These are phyloP conservation scores for Archips crataeganus DNA, from an alignment of 2,888 invertebrate species.

Conservation along the genomic window DNA sequence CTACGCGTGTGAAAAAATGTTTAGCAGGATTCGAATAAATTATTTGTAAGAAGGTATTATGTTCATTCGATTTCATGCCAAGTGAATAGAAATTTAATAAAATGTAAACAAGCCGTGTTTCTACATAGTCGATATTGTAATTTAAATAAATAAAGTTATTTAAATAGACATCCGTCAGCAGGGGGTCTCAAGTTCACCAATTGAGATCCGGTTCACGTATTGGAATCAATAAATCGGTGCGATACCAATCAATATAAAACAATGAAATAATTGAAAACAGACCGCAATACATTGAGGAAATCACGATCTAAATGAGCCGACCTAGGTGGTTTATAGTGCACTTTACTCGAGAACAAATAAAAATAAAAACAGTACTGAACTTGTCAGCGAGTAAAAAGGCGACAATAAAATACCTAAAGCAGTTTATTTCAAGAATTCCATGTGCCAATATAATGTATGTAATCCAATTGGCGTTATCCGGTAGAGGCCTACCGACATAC, in stretches of 20 bases:
- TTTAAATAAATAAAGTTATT: slow-evolving; percentile 26
- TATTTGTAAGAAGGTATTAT: slow-evolving; percentile 57
- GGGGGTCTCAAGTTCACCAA: background rate
- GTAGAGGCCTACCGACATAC: slow-evolving; percentile 20
- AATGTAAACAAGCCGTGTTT: slow-evolving; percentile 1
- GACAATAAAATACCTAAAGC: slow-evolving; percentile 33
- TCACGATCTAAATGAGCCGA: background rate
- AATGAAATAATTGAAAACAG: slow-evolving; percentile 1
- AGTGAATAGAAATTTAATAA: slow-evolving; percentile 65
- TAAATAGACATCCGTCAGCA: slow-evolving; percentile 13
- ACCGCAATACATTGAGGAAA: slow-evolving; percentile 1
- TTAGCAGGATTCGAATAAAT: slow-evolving; percentile 38
- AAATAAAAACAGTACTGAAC: slow-evolving; percentile 33
- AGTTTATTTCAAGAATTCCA: slow-evolving; percentile 39
- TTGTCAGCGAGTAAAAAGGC: slow-evolving; percentile 36
- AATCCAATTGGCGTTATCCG: slow-evolving; percentile 33
- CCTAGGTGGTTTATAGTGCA: slow-evolving; percentile 28
- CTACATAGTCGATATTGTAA: background rate
- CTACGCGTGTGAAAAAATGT: slow-evolving; percentile 40
- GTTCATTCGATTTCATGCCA: slow-evolving; percentile 58
- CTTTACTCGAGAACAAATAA: slow-evolving; percentile 22
- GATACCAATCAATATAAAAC: background rate
- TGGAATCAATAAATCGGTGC: background rate
- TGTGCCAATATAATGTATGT: slow-evolving; percentile 27
- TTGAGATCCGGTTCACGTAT: slow-evolving; percentile 10